Percentiles rank a stretch among this genome's conserved stretches.
Evolutionary conservation across 2,888 invertebrate species (phyloP).

Genomic region (Leucozona laternaria): DNA sequence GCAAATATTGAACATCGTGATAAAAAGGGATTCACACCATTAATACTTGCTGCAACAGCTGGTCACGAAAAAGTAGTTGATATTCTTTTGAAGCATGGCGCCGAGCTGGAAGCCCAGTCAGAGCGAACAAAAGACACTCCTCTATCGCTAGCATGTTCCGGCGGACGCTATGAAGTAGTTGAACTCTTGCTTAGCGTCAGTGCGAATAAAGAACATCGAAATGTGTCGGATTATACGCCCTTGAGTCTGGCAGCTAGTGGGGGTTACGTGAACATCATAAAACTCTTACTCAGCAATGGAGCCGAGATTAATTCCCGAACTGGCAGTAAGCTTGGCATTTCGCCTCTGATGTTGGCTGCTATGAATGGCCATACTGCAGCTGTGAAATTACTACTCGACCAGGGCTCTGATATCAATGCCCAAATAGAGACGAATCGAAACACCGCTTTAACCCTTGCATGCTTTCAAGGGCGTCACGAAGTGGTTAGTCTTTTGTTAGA

Average conservation of each 20-base stretch:
- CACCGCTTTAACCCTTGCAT: conserved; percentile 98
- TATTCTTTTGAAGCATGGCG: conserved; percentile 95
- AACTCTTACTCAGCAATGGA: conserved; percentile 95
- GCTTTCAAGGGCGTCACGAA: conserved; percentile 99
- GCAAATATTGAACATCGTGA: conserved; percentile 99
- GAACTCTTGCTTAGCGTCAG: conserved; percentile 94
- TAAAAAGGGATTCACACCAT: conserved; percentile 99
- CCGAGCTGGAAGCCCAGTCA: conserved; percentile 99
- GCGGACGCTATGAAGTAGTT: conserved; percentile 98
- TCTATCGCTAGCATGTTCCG: conserved; percentile 97
- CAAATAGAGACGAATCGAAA: conserved; percentile 99
- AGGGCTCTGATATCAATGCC: conserved; percentile 99
- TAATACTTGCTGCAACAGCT: conserved; percentile 98
- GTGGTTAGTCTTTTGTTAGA: conserved; percentile 98
- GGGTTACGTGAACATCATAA: conserved; percentile 99
- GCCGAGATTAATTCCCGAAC: conserved; percentile 99
- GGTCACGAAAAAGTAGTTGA: conserved; percentile 96
- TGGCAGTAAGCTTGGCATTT: conserved; percentile 98
- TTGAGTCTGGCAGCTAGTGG: conserved; percentile 99
- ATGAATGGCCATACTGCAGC: conserved; percentile 99
- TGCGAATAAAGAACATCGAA: conserved; percentile 98
- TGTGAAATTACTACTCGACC: conserved; percentile 96
- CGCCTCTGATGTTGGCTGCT: conserved; percentile 99
- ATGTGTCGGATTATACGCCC: conserved; percentile 99
- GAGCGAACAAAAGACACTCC: conserved; percentile 99